These are phyloP conservation scores for Metopolophium dirhodum DNA, from an alignment of 1,140 invertebrate genomes.

Conservation along the genomic window DNA sequence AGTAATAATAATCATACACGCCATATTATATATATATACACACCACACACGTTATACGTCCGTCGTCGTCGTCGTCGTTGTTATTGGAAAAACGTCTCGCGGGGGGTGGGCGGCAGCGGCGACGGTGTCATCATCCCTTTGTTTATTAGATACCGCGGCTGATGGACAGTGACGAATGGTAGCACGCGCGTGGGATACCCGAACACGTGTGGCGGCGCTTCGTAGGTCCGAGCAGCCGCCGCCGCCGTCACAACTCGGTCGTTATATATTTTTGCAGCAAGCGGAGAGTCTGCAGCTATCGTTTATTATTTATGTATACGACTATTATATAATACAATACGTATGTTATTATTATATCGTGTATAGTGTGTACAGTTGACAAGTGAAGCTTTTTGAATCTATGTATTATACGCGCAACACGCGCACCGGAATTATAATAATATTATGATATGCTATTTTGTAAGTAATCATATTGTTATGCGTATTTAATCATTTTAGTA, in stretches of 20 bases:
- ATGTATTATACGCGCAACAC: neutral
- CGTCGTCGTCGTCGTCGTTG: neutral
- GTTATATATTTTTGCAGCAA: neutral
- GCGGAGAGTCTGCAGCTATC: neutral
- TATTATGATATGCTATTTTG: too few species aligned
- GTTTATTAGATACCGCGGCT: conserved; percentile 45
- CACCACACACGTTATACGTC: neutral
- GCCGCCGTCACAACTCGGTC: neutral
- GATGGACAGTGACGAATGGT: conserved; percentile 51
- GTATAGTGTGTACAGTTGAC: neutral
- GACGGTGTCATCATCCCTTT: conserved; percentile 25
- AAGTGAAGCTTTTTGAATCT: neutral
- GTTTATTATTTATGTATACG: neutral
- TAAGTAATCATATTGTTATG: too few species aligned
- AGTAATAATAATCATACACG: neutral
- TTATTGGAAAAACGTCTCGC: neutral
- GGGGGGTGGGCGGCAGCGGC: neutral
- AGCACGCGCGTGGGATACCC: conserved; percentile 46
- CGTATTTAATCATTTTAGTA: too few species aligned
- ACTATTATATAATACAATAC: neutral
- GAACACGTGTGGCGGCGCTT: conserved; percentile 22
- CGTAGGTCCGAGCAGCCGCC: neutral
- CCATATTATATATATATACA: neutral
- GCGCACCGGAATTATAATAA: neutral
- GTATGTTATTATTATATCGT: neutral